Conservation (phyloP, 2,797 vertebrate genomes). For the Sternotherus odoratus region DNA sequence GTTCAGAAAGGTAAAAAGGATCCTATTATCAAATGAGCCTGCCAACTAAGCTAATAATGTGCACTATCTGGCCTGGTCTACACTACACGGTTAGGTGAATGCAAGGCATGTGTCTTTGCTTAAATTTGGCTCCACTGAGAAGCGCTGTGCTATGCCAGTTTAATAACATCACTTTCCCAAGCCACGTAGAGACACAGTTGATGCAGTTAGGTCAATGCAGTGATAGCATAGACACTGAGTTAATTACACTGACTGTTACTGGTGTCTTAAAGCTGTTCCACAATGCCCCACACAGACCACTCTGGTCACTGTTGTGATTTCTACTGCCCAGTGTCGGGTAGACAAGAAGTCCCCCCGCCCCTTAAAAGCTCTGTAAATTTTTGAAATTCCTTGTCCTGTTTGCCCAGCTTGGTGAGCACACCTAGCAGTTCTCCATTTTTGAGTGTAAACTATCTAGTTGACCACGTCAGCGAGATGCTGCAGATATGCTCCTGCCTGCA, state of each 20-base stretch:
- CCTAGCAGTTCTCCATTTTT: no score
- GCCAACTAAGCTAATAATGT: background rate
- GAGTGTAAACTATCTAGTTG: no score
- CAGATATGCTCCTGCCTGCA: no score
- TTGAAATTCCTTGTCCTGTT: no score
- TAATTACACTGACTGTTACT: background rate
- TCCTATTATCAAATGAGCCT: background rate
- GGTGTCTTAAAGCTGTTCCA: background rate
- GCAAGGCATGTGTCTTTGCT: background rate
- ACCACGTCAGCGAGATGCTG: no score
- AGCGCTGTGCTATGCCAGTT: background rate
- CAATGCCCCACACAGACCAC: background rate
- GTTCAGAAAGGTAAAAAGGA: background rate
- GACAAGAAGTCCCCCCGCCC: no score
- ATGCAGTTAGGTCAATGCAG: no score
- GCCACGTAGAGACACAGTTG: fast-evolving
- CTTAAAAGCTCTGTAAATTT: no score
- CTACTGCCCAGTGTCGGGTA: no score
- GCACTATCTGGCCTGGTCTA: background rate
- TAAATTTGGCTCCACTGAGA: background rate
- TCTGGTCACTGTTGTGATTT: background rate
- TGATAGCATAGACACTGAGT: background rate
- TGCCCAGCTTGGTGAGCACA: no score
- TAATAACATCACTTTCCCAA: background rate
- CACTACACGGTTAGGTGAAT: background rate